phyloP scores from a whole-genome alignment of 2,888 invertebrate species.

The Ectemnius continuus region DNA sequence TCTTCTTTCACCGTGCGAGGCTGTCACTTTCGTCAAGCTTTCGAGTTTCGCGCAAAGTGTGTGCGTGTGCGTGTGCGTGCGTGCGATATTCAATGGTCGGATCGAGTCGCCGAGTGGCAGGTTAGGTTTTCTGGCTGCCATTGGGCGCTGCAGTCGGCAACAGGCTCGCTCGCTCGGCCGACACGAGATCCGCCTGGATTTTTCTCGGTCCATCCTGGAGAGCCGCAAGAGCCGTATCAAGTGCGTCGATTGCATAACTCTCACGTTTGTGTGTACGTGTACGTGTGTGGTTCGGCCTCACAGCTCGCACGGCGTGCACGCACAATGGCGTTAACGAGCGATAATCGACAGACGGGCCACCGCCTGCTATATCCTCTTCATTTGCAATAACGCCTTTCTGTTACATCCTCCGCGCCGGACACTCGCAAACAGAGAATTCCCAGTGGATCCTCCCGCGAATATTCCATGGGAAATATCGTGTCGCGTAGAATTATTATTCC shows the following conservation, averaged over 20 bases:
- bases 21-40: background rate
- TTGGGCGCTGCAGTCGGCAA: too few relatives aligned
- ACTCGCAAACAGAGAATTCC: too few relatives aligned
- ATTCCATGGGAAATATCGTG: too few relatives aligned
- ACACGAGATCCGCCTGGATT: slow-evolving; percentile 43
- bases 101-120: too few relatives aligned
- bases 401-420: background rate
- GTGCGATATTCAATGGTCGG: too few relatives aligned
- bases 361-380: slow-evolving; percentile 31
- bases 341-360: slow-evolving; percentile 47
- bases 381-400: slow-evolving; percentile 46
- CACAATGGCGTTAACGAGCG: slow-evolving; percentile 58
- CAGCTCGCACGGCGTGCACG: slow-evolving; percentile 26
- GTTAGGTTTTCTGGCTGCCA: too few relatives aligned
- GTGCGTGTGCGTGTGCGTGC: too few relatives aligned
- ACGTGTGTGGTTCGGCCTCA: slow-evolving; percentile 20
- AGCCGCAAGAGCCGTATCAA: slow-evolving; percentile 50
- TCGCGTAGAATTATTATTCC: too few relatives aligned
- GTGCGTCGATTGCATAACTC: slow-evolving; percentile 57
- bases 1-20: too few relatives aligned
- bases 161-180: slow-evolving; percentile 25
- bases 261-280: background rate
- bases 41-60: background rate
- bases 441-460: too few relatives aligned
- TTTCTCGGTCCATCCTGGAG: slow-evolving; percentile 47